These are phyloP conservation scores for Ornithorhynchus anatinus DNA, from an alignment of 2,113 vertebrate genomes.

Conservation along the genomic window DNA sequence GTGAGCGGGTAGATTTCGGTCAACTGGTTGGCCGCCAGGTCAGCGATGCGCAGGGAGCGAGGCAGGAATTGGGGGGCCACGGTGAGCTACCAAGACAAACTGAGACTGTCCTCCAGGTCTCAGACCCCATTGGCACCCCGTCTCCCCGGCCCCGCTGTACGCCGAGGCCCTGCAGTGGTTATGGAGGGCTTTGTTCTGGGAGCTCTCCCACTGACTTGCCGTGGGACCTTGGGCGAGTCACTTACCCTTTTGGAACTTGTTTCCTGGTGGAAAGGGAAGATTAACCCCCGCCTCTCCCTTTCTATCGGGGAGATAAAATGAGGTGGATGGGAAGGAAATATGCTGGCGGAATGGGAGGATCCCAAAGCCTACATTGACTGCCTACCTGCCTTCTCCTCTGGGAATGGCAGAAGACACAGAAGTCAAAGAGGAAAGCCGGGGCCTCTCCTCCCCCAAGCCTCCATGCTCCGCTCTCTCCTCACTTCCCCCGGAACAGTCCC, in stretches of 20 bases:
- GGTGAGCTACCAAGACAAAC: conserved; percentile 43
- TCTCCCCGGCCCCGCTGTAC: neutral
- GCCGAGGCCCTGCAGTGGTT: neutral
- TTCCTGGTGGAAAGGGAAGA: too few relatives aligned
- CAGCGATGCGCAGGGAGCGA: conserved; percentile 49
- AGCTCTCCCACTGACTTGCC: too few relatives aligned
- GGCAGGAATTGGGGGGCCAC: conserved; percentile 63
- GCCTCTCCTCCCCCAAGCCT: neutral
- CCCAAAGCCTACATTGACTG: too few relatives aligned
- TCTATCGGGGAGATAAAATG: too few relatives aligned
- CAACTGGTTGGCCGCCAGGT: conserved; percentile 64
- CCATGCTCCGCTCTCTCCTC: neutral
- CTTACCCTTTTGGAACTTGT: too few relatives aligned
- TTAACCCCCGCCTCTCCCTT: too few relatives aligned
- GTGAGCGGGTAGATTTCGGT: conserved; percentile 58
- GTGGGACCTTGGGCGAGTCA: too few relatives aligned
- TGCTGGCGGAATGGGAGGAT: too few relatives aligned
- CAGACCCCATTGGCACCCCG: neutral
- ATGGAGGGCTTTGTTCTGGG: neutral
- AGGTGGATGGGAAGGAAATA: too few relatives aligned
- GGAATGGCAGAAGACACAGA: too few relatives aligned
- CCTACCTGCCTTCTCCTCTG: too few relatives aligned
- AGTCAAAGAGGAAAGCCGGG: neutral
- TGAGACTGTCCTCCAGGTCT: neutral
- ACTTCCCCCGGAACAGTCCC: too few relatives aligned